These are phyloP conservation scores for Andrena chrysosceles DNA, from an alignment of 2,888 invertebrate genomes.

Conservation along the genomic window DNA sequence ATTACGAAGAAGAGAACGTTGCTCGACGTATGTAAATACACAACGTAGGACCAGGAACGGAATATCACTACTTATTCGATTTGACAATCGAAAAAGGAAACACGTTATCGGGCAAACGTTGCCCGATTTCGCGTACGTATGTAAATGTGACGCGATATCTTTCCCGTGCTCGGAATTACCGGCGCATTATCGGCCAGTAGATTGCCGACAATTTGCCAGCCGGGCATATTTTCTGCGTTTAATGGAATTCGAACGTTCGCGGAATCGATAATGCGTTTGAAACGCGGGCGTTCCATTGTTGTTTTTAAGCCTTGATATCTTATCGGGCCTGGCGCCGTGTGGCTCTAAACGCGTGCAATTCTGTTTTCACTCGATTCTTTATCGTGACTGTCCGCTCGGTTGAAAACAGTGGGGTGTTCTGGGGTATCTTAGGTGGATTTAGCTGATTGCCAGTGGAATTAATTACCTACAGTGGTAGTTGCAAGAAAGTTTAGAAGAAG, in stretches of 20 bases:
- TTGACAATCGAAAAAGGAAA: neutral
- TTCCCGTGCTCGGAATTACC: too few relatives aligned
- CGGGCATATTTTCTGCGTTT: neutral
- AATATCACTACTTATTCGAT: neutral
- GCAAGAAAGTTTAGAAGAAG: too few relatives aligned
- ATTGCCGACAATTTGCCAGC: neutral
- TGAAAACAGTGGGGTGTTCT: too few relatives aligned
- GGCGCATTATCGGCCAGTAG: too few relatives aligned
- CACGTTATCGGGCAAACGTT: too few relatives aligned
- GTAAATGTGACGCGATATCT: too few relatives aligned
- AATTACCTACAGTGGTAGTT: too few relatives aligned
- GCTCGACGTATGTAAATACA: neutral
- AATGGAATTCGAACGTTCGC: neutral
- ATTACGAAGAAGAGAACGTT: neutral
- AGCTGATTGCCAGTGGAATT: too few relatives aligned
- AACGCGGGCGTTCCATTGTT: constrained; percentile 23
- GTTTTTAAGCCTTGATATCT: constrained; percentile 55
- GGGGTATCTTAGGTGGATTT: too few relatives aligned
- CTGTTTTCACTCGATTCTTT: neutral
- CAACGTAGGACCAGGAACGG: neutral
- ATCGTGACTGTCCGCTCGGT: neutral
- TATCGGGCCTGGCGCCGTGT: constrained; percentile 69
- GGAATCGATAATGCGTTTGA: neutral
- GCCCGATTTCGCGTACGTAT: too few relatives aligned
- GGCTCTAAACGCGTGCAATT: constrained; percentile 5